Conservation (phyloP, 2,113 vertebrate species). For the Atrichornis clamosus region DNA sequence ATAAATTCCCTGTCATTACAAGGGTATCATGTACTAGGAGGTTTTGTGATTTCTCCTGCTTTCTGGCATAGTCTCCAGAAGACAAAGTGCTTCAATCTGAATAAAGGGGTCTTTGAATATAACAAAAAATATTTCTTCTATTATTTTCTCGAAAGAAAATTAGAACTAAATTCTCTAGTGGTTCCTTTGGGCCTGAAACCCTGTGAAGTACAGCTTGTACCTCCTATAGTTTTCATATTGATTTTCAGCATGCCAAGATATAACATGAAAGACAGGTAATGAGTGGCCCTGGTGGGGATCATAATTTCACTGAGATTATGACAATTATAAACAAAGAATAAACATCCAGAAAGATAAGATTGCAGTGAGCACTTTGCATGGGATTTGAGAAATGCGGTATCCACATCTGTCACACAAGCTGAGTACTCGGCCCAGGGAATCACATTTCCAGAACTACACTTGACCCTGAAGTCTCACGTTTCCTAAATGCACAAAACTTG, state of each 20-base stretch:
- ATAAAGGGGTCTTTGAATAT: not conserved
- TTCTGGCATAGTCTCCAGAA: not conserved
- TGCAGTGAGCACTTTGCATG: not conserved
- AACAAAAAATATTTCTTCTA: not conserved
- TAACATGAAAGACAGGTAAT: fast-evolving
- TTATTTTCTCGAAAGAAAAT: not conserved
- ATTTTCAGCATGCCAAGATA: not conserved
- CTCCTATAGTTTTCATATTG: not conserved
- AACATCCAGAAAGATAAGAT: not conserved
- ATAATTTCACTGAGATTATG: not conserved
- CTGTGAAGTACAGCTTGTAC: not conserved
- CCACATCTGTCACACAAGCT: not conserved
- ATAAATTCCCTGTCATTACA: not conserved
- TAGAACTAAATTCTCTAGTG: not conserved
- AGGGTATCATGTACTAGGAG: not conserved
- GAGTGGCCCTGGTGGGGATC: not conserved
- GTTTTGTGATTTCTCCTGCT: not conserved
- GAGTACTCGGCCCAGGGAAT: not conserved
- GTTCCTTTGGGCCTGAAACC: not conserved
- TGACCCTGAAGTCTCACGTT: not conserved
- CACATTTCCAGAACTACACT: not conserved
- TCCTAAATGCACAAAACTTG: not conserved
- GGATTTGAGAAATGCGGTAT: not conserved
- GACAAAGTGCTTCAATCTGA: not conserved
- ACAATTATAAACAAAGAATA: not conserved